Base-by-base conservation (phyloP, 2,113 vertebrate species). In the Azemiops feae region DNA sequence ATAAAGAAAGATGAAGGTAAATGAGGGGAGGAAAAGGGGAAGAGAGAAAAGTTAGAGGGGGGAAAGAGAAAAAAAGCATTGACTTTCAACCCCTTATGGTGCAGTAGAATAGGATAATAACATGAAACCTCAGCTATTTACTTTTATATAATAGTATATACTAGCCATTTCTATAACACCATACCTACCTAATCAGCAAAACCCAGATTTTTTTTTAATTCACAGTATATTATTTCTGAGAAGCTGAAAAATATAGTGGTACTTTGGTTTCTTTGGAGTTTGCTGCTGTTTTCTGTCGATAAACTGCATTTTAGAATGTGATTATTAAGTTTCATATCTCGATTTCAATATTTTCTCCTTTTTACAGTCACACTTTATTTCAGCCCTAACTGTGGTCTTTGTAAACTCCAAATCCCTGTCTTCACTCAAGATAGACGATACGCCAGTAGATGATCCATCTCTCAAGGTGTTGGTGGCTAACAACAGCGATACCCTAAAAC, bases 321-420 rank as follows among this genome's bases (percentile, higher is more conserved):
- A 55, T 55, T 23, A 22, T 93, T 60, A 52, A 1, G 5, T 60
- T 93, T 85, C 23, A 43, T 2, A 88, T 23, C 25, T 3, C 2
- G 91, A 45, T 90, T 96, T 90, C 4, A 85, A 85, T 94, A 3
- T 89, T 89, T 94, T 90, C 94, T 95, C 94, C 92, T 93, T 93
- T 94, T 94, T 90, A 58, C 97, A 98, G 98, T 98, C 98, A 95
- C 98, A 98, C 90, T 98, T 98, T 95, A 99, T 99, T 97, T 99
- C 99, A 45, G 99, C 99, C 43, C 97, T 99, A 97, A 99, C 99
- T 0, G 99, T 99, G 96, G 99, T 99, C 94, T 99, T 99, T 81
- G 99, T 99, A 96, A 99, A 99, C 98, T 99, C 99, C 95, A 99
- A 99, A 94, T 99, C 99, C 3, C 97, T 99, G 92, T 99, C 99